A percentile compares a stretch with the other conserved stretches of the same genome.
These are phyloP conservation scores for Gadopsis bispinosus DNA, from an alignment of 2,797 vertebrate genomes.

Conservation along the genomic window DNA sequence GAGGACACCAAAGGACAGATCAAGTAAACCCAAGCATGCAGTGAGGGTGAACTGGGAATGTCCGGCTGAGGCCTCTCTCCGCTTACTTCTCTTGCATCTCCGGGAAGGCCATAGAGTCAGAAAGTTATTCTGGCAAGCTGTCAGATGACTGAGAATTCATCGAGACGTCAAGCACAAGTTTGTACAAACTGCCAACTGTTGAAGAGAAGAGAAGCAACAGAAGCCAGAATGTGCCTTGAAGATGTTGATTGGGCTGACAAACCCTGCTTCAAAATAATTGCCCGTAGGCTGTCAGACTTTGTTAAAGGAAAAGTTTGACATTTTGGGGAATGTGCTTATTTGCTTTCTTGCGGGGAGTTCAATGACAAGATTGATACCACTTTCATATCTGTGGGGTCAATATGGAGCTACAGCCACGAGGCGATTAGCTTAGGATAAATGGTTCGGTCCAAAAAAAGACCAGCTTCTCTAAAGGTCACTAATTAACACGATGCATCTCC, in stretches of 20 bases:
- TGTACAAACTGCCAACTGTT: slow-evolving; percentile 1
- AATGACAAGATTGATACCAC: slow-evolving; percentile 3
- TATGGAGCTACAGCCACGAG: not conserved
- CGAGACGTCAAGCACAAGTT: not conserved
- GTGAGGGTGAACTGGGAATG: not conserved
- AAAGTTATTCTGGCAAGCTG: slow-evolving; percentile 38
- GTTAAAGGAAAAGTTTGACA: slow-evolving; percentile 1
- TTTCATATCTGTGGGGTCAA: slow-evolving; percentile 2
- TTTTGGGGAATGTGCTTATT: not conserved
- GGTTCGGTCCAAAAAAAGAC: too few species aligned
- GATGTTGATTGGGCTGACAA: slow-evolving; percentile 9
- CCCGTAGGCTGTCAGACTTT: not conserved
- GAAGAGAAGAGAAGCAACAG: slow-evolving; percentile 14
- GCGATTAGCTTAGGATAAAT: not conserved
- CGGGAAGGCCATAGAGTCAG: not conserved
- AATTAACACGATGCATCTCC: not conserved
- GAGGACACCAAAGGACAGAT: not conserved
- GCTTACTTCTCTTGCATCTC: too few species aligned
- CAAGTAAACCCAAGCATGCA: not conserved
- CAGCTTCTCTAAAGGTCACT: not conserved
- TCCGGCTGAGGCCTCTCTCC: not conserved
- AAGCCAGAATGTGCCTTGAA: slow-evolving; percentile 11
- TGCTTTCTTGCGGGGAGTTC: not conserved
- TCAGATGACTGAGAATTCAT: slow-evolving; percentile 22
- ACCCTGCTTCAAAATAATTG: not conserved